A percentile compares a stretch with the other conserved stretches of the same genome.
Evolutionary conservation across 2,888 invertebrate species (phyloP).

Genomic region (Perdita meconis): DNA sequence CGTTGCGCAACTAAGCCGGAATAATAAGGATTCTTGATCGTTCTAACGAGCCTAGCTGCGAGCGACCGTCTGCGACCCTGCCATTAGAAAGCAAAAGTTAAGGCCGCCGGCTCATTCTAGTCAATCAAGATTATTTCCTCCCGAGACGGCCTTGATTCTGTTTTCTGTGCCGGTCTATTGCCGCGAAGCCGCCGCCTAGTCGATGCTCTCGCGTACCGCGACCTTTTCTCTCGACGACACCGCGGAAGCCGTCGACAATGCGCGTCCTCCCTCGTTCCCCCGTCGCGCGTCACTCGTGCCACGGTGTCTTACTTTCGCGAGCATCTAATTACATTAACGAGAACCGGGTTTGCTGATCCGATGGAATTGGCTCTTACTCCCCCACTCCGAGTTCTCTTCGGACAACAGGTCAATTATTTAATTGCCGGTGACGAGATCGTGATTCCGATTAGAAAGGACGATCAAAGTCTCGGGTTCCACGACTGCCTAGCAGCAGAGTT

Average conservation of each 20-base stretch:
- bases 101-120: slow-evolving; percentile 66
- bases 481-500: neutral
- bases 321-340: slow-evolving; percentile 22
- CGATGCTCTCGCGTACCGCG: neutral
- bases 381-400: neutral
- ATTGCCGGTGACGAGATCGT: slow-evolving; percentile 16
- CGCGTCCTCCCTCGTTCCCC: neutral
- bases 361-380: slow-evolving; percentile 4
- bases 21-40: slow-evolving; percentile 61
- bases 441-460: slow-evolving; percentile 36
- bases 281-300: neutral
- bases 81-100: slow-evolving; percentile 78
- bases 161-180: slow-evolving; percentile 33
- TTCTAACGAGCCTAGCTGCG: slow-evolving; percentile 55
- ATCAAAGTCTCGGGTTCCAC: slow-evolving; percentile 13
- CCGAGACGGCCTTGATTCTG: slow-evolving; percentile 50
- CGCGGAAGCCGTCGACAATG: neutral
- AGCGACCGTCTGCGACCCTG: slow-evolving; percentile 74
- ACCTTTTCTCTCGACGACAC: neutral
- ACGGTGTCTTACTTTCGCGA: neutral
- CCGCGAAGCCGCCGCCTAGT: slow-evolving; percentile 29
- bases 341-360: neutral
- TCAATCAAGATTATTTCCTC: slow-evolving; percentile 56
- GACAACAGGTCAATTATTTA: slow-evolving; percentile 6
- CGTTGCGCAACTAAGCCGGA: slow-evolving; percentile 67